These are phyloP conservation scores for Pocillopora damicornis DNA, from an alignment of 64 coral and sea anemone genomes.

Conservation along the genomic window DNA sequence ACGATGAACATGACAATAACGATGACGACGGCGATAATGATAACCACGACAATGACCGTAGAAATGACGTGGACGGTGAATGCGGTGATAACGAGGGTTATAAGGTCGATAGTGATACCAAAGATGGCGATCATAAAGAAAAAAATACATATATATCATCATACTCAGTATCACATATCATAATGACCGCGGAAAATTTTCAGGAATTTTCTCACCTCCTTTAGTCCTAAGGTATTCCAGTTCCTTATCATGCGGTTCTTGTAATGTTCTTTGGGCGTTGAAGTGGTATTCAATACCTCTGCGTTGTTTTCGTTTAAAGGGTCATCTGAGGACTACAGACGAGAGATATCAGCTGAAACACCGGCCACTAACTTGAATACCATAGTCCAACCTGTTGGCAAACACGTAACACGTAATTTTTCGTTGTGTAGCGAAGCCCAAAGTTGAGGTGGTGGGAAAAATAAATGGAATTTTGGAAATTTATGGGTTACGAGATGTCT, in stretches of 20 bases:
- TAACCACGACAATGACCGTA: no score
- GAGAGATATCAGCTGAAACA: background rate
- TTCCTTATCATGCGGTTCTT: conserved; percentile 38
- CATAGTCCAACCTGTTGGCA: conserved; percentile 54
- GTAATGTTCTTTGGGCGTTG: conserved; percentile 28
- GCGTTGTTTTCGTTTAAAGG: conserved; percentile 12
- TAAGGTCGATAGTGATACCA: no score
- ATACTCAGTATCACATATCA: no score
- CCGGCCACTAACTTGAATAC: conserved; percentile 33
- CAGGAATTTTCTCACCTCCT: conserved; percentile 12
- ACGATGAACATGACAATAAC: no score
- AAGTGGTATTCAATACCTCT: conserved; percentile 14
- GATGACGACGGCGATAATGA: no score
- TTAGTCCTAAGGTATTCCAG: conserved; percentile 27
- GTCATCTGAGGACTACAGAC: background rate
- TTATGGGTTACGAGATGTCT: no score
- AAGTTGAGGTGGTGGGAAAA: no score
- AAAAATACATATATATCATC: no score
- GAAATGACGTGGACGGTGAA: no score
- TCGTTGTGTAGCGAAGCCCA: background rate
- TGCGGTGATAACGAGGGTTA: no score
- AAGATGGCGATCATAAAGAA: no score
- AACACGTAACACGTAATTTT: background rate
- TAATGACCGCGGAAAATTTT: no score
- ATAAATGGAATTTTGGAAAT: background rate